phyloP scores from a whole-genome alignment of 2,797 vertebrate genomes.

The Pangasius macronema region DNA sequence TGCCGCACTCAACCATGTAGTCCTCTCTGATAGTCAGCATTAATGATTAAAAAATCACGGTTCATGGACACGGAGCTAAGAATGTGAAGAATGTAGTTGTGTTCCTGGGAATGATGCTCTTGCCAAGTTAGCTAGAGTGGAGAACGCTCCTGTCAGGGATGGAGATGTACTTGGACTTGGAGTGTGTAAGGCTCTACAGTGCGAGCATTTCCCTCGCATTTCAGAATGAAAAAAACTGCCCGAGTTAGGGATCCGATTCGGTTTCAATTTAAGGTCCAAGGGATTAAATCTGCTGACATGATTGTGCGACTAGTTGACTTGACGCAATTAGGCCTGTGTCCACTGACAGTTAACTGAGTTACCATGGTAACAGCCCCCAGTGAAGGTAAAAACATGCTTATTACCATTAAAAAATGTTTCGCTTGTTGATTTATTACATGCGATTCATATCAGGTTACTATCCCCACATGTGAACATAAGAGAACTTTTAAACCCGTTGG shows the following conservation, averaged over 20 bases:
- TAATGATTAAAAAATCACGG: slow-evolving; percentile 30
- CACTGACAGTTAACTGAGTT: not conserved
- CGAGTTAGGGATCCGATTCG: not conserved
- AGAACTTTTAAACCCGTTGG: not conserved
- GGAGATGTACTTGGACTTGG: slow-evolving; percentile 8
- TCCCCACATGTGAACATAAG: not conserved
- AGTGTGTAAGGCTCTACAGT: not conserved
- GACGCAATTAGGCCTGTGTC: not conserved
- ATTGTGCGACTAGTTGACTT: not conserved
- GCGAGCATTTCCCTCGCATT: not conserved
- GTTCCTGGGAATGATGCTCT: slow-evolving; percentile 5
- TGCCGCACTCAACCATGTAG: slow-evolving; percentile 20
- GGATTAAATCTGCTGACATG: not conserved
- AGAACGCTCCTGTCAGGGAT: not conserved
- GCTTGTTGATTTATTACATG: not conserved
- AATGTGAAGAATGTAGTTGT: slow-evolving; percentile 13
- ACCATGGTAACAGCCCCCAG: not conserved
- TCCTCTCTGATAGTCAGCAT: slow-evolving; percentile 29
- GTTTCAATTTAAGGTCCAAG: not conserved
- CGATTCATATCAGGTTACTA: not conserved
- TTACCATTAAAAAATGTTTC: not conserved
- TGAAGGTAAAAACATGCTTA: not conserved
- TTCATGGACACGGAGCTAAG: slow-evolving; percentile 13
- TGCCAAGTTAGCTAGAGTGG: not conserved
- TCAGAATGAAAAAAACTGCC: not conserved